Base-by-base conservation (phyloP, 2,888 invertebrate genomes). In the Iselma pallidipennis region DNA sequence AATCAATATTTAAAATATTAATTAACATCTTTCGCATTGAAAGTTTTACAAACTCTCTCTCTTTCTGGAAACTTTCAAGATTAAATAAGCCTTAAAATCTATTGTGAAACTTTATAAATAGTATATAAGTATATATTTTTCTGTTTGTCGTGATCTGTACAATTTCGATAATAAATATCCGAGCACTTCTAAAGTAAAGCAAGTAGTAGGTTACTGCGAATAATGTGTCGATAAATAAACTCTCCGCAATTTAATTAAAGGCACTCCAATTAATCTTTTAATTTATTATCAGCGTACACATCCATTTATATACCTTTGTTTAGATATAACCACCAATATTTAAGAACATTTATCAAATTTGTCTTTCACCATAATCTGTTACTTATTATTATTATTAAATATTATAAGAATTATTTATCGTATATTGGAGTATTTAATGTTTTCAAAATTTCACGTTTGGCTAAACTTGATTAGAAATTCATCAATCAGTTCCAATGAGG, bases 1-100 rank as follows among this genome's bases (percentile, higher is more conserved):
- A 63, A 66, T 63, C 60, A 60, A 66, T 66, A 62, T 66, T 66
- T 66, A 63, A 57, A 63, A 63, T 60, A 49, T 59, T 63, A 60
- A 57, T 57, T 63, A 59, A 56, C 56, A 56, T 51, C 54, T 57
- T 26, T 19, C 9, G n/a, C n/a, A 9, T 37, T n/a, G 10, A 2
- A 50, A 50, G 26, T 60, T 59, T 56, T 28, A 29, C 55, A 50
- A 51, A 55, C 45, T 59, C 33, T 26, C 26, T 26, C 6, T 26
- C 26, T 26, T 26, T 26, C 6, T 26, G 3, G 21, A 28, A 48
- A 59, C 54, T 59, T 51, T 33, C 3, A 14, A 29, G 56, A 52
- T 61, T 61, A 56, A 61, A 51, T 55, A 49, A 42, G 51, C 21
- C 59, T 28, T 50, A 55, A 59, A 55, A 45, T 55, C 55, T 37